Base-by-base conservation (phyloP, 2,113 vertebrate species). In the Neolamprologus kungweensis region DNA sequence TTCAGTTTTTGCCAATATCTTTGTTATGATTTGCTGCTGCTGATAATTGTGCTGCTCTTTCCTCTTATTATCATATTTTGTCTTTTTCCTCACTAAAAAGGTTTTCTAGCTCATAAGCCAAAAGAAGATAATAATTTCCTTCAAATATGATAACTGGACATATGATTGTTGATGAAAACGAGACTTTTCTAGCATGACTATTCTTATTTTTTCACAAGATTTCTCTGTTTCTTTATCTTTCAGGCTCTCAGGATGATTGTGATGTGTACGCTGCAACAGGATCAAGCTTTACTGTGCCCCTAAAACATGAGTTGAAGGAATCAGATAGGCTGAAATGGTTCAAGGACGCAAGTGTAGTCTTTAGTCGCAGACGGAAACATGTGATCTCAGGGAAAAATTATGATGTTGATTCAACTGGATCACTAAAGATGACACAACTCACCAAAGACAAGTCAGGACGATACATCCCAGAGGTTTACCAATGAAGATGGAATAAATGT, bases 341-440 rank as follows among this genome's bases (percentile, higher is more conserved):
- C 9, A 63, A 63, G 9, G 28, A 33, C 1, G 0, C 0, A 33
- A 33, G 3, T 0, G 0, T 7, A 60, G 0, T 60, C 16, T 60
- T 60, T 60, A 0, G 0, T 60, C 1, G 5, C 28, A 60, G 0
- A 1, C 1, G 0, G 8, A 60, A 31, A 60, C 0, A 0, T 0
- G 2, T 10, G 28, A 10, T 0, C 57, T 0, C 0, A 0, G 16
- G 2, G 57, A 7, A 33, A 63, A 33, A 7, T 11, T 0, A 19
- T 63, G 4, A 2, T 19, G 16, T 63, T 63, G 58, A 63, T 3
- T 1, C 58, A 63, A 33, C 3, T 63, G 58, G 58, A 33, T 60
- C 58, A 19, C 28, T 60, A 60, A 19, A 60, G 16, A 1, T 60
- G 57, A 60, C 2, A 33, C 0, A 19, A 19, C 57, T 60, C 0